Percentiles rank a stretch among this genome's conserved stretches.
phyloP scores from a whole-genome alignment of 1,140 invertebrate species.

The Pararge aegeria region DNA sequence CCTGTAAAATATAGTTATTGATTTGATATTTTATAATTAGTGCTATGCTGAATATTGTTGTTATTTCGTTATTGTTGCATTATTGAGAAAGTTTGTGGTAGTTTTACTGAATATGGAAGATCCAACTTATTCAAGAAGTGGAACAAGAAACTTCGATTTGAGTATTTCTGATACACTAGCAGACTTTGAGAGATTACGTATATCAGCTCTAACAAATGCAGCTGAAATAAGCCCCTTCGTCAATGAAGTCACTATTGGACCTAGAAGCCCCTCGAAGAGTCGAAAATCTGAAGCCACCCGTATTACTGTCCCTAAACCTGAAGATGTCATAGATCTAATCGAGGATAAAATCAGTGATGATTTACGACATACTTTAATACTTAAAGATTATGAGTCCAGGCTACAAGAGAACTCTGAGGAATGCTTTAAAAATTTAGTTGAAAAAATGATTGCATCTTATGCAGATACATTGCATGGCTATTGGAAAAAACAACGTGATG shows the following conservation, averaged over 20 bases:
- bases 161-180: constrained; percentile 52
- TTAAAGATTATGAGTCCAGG: constrained; percentile 63
- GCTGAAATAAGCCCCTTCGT: constrained; percentile 72
- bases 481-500: constrained; percentile 64
- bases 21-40: too few species aligned
- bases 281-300: constrained; percentile 25
- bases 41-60: too few species aligned
- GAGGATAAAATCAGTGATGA: constrained; percentile 63
- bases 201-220: constrained; percentile 73
- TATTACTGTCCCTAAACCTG: constrained; percentile 15
- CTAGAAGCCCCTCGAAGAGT: constrained; percentile 57
- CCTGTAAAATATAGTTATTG: too few species aligned
- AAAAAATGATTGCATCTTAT: constrained; percentile 60
- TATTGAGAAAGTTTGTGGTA: too few species aligned
- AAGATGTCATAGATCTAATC: constrained; percentile 41
- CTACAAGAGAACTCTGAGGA: constrained; percentile 53
- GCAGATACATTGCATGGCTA: constrained; percentile 57
- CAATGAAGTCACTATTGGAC: constrained; percentile 74
- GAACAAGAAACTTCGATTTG: constrained; percentile 39
- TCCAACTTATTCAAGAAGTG: constrained; percentile 19
- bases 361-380: constrained; percentile 56
- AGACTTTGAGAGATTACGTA: constrained; percentile 61
- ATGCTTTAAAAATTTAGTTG: constrained; percentile 55
- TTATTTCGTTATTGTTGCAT: too few species aligned
- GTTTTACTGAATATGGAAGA: constrained; percentile 22